Base-by-base conservation (phyloP, 2,888 invertebrate genomes). In the Auanema sp. region DNA sequence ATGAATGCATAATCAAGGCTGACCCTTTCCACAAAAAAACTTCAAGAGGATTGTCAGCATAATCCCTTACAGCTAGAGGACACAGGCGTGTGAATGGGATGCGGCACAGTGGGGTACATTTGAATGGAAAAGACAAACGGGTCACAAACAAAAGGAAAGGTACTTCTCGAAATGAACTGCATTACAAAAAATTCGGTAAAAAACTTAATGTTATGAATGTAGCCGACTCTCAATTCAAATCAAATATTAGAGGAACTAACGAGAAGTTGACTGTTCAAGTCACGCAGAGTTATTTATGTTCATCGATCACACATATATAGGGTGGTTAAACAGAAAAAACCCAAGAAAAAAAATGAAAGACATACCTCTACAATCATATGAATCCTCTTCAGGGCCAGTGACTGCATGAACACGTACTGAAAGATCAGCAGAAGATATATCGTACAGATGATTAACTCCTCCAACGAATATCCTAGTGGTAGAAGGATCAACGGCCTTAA, bases 391-490 rank as follows among this genome's bases (percentile, higher is more conserved):
- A 1, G 81, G 81, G 14, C 81, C 80, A 2, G 79, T 79, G 18
- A 68, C 58, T 12, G 76, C 76, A 33, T 76, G 74, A 54, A 72
- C 70, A 47, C 76, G 64, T 11, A 79, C 67, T 11, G 71, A 60
- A 47, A 82, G 61, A 58, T 76, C 75, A 58, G 63, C 70, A 10
- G 78, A 71, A 16, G 64, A 66, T 47, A 81, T 59, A 55, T 81
- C 81, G 67, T 79, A 81, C n/a, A 81, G 68, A 53, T 76, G 75
- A 59, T 81, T 79, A 44, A 82, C 78, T 33, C 74, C 81, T n/a
- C 81, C 81, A 18, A 81, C 76, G 64, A 81, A 82, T 8, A 81
- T 69, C 53, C 80, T 71, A 44, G 72, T 74, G 11, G 80, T 79
- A 23, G 77, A 69, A 47, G 76, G 75, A 61, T 79, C 79, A 60